Base-by-base conservation (phyloP, 35 echinoderm and acorn worm genomes). In the Patiria miniata region DNA sequence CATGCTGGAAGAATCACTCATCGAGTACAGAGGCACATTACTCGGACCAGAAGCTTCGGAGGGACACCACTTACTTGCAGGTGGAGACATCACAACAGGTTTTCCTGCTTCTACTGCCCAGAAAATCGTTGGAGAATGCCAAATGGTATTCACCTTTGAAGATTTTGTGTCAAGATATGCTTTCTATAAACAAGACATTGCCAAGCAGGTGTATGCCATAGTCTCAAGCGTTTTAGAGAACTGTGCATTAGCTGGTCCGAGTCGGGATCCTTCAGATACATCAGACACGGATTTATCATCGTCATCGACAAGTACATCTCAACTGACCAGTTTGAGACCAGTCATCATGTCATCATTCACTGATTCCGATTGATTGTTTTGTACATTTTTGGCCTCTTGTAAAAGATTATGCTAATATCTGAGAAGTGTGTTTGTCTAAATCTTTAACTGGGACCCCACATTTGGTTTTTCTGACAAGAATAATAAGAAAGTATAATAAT, bases 71-170 rank as follows among this genome's bases (percentile, higher is more conserved):
- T 26, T 58, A 61, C 53, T 61, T 55, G 58, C 39, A 83, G n/a
- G n/a, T n/a, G 79, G 79, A 23, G 80, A 78, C 47, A 57, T 90
- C 7, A 50, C 88, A 53, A 73, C 17, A 22, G 80, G 51, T 39
- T 19, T 90, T 26, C 80, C 88, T 76, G 54, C 23, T 19, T 73
- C 37, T 38, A 90, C 80, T 30, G 37, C 78, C 1, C 28, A 83
- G 15, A 23, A 38, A 40, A 69, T 84, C 7, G 79, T 83, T 16
- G 2, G 4, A 17, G 81, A 90, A 21, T 81, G 81, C 37, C 79
- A 90, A 82, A 33, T 90, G n/a, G 54, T 29, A 18, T 81, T 90
- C 34, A 76, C 79, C 23, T 83, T 83, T 83, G 16, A 77, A 12
- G 0, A 90, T 38, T 90, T 90, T 37, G 22, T 39, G 16, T 21